These are phyloP conservation scores for Ovis aries DNA, from an alignment of 2,113 vertebrate species.

Conservation along the genomic window DNA sequence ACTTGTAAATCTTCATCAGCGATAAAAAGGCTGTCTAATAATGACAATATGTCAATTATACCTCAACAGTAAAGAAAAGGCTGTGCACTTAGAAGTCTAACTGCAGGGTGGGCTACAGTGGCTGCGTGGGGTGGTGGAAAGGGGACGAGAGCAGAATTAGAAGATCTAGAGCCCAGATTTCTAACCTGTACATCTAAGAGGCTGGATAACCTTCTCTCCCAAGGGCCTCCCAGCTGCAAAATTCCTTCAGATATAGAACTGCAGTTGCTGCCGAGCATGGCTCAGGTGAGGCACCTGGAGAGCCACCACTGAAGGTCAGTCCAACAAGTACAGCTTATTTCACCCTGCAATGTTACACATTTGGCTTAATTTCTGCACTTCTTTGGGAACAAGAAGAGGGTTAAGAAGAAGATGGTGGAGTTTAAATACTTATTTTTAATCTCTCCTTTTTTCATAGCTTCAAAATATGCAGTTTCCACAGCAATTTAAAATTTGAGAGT, in stretches of 20 bases:
- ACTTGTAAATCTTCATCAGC: neutral
- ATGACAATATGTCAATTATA: neutral
- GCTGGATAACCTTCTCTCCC: neutral
- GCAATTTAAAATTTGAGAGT: neutral
- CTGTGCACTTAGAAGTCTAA: neutral
- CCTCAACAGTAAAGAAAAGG: neutral
- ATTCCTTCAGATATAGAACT: neutral
- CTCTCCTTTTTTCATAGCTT: neutral
- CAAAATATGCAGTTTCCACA: neutral
- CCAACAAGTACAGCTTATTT: neutral
- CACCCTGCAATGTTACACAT: neutral
- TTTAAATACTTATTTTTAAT: slow-evolving; percentile 7
- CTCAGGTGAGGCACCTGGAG: neutral
- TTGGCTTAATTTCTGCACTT: neutral
- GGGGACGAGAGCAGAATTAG: neutral
- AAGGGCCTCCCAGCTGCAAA: neutral
- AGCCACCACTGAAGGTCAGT: neutral
- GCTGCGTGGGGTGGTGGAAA: neutral
- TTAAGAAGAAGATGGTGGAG: neutral
- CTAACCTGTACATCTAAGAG: neutral
- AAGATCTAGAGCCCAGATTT: neutral
- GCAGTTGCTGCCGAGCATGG: neutral
- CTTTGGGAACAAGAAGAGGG: neutral
- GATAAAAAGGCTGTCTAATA: neutral
- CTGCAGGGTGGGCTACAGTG: neutral